Evolutionary conservation across 2,888 invertebrate species (phyloP).

Genomic region (Cephonodes hylas): DNA sequence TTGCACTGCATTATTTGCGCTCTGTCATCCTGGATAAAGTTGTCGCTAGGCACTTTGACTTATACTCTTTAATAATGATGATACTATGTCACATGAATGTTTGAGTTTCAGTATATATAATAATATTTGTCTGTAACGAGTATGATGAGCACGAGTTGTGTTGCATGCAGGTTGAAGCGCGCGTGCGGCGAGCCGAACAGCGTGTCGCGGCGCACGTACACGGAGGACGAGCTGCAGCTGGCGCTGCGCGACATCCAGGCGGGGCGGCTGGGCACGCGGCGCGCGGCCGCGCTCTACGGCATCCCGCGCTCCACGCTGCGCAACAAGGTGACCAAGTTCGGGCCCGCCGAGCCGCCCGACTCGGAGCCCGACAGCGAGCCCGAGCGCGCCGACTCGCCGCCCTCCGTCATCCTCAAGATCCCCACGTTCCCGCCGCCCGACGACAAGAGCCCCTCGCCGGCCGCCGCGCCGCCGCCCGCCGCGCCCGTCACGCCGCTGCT

Average conservation of each 20-base stretch:
- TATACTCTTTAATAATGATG: background rate
- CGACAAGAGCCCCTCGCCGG: constrained; percentile 72
- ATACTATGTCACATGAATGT: background rate
- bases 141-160: background rate
- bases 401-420: constrained; percentile 93
- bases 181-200: constrained; percentile 69
- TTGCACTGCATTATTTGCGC: constrained; percentile 38
- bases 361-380: constrained; percentile 76
- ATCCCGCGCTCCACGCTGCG: constrained; percentile 97
- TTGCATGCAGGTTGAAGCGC: constrained; percentile 62
- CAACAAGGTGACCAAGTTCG: constrained; percentile 94
- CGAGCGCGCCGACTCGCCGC: constrained; percentile 79
- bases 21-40: background rate
- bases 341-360: constrained; percentile 85
- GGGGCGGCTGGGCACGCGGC: constrained; percentile 94
- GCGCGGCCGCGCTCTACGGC: constrained; percentile 97
- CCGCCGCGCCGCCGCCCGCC: constrained; percentile 70
- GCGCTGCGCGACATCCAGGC: constrained; percentile 97
- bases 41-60: background rate
- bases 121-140: background rate
- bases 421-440: constrained; percentile 90
- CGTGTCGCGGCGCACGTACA: constrained; percentile 90
- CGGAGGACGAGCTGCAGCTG: constrained; percentile 96
- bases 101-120: too few species aligned
- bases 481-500: constrained; percentile 73